phyloP scores from a whole-genome alignment of 2,797 vertebrate genomes.

The Paedocypris micromegethes region DNA sequence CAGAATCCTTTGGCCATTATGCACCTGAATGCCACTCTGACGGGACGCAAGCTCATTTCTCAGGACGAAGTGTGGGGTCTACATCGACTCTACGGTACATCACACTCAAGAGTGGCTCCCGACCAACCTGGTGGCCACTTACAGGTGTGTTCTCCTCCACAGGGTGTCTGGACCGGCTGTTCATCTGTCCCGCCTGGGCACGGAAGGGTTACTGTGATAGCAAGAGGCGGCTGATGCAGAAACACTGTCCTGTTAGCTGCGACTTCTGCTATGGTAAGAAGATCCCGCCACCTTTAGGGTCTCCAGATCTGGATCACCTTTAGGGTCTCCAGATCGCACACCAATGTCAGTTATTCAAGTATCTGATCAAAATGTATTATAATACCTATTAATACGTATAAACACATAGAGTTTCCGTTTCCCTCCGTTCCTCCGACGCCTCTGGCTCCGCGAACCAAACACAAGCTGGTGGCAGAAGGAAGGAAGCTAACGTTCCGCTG shows the following conservation, averaged over 20 bases:
- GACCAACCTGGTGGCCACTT: conserved; percentile 26
- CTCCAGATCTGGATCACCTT: too few species aligned
- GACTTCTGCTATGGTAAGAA: conserved; percentile 92
- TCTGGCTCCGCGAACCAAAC: conserved; percentile 83
- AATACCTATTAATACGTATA: not conserved
- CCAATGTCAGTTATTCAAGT: not conserved
- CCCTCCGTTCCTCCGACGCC: conserved; percentile 79
- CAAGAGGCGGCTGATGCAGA: conserved; percentile 85
- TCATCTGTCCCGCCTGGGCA: conserved; percentile 85
- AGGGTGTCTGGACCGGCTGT: conserved; percentile 91
- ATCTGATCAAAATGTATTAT: not conserved
- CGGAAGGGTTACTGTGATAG: conserved; percentile 83
- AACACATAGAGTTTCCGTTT: conserved; percentile 83
- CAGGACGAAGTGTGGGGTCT: conserved; percentile 96
- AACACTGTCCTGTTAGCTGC: conserved; percentile 90
- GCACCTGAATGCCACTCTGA: conserved; percentile 94
- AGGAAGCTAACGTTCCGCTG: conserved; percentile 92
- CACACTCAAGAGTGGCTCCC: not conserved
- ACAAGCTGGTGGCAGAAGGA: conserved; percentile 84
- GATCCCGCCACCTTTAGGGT: too few species aligned
- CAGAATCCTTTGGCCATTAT: conserved; percentile 84
- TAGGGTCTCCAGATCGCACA: too few species aligned
- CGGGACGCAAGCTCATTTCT: conserved; percentile 84
- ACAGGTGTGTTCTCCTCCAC: conserved; percentile 2
- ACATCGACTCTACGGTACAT: conserved; percentile 86